Evolutionary conservation across 2,797 vertebrate species (phyloP), one percentile per base, ranked within the genome.

Genomic region (Cottoperca gobio): DNA sequence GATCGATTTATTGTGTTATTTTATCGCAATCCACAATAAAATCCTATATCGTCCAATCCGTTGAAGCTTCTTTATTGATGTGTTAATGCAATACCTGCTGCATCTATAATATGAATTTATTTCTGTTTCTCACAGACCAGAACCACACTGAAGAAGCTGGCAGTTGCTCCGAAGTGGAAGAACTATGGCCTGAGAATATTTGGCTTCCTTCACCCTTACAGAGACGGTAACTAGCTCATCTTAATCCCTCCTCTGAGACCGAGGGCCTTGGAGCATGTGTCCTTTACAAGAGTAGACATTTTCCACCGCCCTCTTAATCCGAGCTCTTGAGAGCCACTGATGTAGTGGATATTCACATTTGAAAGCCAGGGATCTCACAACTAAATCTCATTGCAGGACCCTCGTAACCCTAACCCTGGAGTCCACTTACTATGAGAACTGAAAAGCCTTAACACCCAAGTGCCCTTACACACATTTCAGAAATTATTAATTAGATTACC

Each of bases 81-180:
- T 58, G 62, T 50, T 42, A 48, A 6, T 23, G 23, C 58, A 40
- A 46, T n/a, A 31, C 14, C 17, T 43, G 33, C 53, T 66, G 13
- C 12, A 26, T 37, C 19, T 39, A 10, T 68, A 48, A 37, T 45
- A n/a, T 59, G 12, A 63, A 50, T 49, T 4, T 14, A 7, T 40
- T 49, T 21, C 28, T 75, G 2, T 64, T 73, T 82, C 28, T 53
- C 24, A 2, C 93, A 99, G 98, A 96, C 94, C 1, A 96, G 98
- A 80, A 99, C 97, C 77, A 97, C 95, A 0, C 94, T 99, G 86
- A 97, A 94, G 94, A 99, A 99, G 91, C 82, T 99, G 88, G 98
- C 98, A 0, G 97, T 99, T 77, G 97, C 98, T 17, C 98, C 98
- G 48, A 99, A 97, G 86, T 99, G 98, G 98, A 99, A 98, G 90